These are phyloP conservation scores for Drosophila willistoni DNA, from an alignment of 1,140 invertebrate genomes.

Conservation along the genomic window DNA sequence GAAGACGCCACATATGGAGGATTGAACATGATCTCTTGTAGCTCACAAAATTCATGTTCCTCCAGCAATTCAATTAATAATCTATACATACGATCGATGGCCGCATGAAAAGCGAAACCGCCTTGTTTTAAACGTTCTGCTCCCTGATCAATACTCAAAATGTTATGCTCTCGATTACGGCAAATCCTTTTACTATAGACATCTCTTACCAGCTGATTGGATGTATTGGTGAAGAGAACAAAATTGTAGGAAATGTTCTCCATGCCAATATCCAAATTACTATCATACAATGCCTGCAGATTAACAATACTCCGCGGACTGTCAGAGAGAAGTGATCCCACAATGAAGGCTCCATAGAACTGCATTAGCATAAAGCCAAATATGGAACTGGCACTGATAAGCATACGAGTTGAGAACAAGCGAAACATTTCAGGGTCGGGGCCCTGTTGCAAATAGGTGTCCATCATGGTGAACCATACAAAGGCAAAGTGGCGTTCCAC, in stretches of 20 bases:
- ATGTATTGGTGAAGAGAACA: conserved; percentile 81
- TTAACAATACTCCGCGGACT: conserved; percentile 84
- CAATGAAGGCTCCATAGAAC: conserved; percentile 87
- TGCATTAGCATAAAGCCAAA: conserved; percentile 85
- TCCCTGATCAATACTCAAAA: conserved; percentile 57
- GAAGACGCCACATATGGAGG: conserved; percentile 39
- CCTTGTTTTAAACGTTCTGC: conserved; percentile 53
- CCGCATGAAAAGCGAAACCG: conserved; percentile 72
- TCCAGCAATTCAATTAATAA: conserved; percentile 47
- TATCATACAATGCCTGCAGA: conserved; percentile 84
- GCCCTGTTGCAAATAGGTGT: conserved; percentile 72
- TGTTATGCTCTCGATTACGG: conserved; percentile 34
- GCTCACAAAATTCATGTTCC: conserved; percentile 68
- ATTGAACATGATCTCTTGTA: conserved; percentile 68
- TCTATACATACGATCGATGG: conserved; percentile 63
- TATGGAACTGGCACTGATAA: conserved; percentile 84
- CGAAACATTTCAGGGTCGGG: conserved; percentile 55
- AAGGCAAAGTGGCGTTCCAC: conserved; percentile 50
- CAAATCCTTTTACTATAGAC: conserved; percentile 61
- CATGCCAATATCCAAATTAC: conserved; percentile 84
- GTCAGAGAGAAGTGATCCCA: conserved; percentile 86
- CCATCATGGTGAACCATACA: conserved; percentile 65
- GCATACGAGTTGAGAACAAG: conserved; percentile 70
- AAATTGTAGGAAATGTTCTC: conserved; percentile 84
- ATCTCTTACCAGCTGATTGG: conserved; percentile 47